Percentiles rank a stretch among this genome's conserved stretches.
Conservation (phyloP, 1,140 invertebrate species). For the Neodiprion pinetum region DNA sequence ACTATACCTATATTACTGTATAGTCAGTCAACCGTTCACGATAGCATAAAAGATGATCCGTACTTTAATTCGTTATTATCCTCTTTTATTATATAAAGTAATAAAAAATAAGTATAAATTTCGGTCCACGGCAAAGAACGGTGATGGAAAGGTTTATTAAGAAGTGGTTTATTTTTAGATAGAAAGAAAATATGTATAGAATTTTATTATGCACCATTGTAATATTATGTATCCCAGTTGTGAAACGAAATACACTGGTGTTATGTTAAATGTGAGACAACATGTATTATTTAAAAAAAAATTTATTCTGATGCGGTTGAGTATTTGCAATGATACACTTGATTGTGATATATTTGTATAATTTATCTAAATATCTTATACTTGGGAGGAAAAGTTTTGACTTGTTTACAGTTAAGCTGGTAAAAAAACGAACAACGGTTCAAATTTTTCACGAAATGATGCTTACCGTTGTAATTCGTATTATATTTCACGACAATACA, state of each 20-base stretch:
- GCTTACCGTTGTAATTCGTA: no score
- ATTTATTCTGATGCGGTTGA: no score
- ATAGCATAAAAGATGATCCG: neutral
- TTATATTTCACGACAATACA: no score
- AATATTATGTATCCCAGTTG: conserved; percentile 62
- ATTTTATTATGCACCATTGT: conserved; percentile 64
- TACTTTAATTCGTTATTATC: conserved; percentile 3
- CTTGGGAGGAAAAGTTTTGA: no score
- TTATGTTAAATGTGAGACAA: conserved; percentile 60
- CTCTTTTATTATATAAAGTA: conserved; percentile 5
- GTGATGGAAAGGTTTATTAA: conserved; percentile 36
- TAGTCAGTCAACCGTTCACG: neutral
- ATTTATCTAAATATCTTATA: no score
- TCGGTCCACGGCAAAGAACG: conserved; percentile 48
- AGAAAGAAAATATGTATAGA: conserved; percentile 59
- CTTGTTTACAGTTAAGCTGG: no score
- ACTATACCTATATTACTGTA: neutral
- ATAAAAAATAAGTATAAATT: conserved; percentile 19
- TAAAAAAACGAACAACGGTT: no score
- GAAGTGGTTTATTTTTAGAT: conserved; percentile 55
- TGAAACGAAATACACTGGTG: conserved; percentile 63
- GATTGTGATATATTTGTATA: no score
- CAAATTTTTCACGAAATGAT: no score
- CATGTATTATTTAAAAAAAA: neutral
- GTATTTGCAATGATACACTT: no score